Percentiles rank a stretch among this genome's conserved stretches.
Evolutionary conservation across 2,797 vertebrate genomes (phyloP).

Genomic region (Gila robusta): DNA sequence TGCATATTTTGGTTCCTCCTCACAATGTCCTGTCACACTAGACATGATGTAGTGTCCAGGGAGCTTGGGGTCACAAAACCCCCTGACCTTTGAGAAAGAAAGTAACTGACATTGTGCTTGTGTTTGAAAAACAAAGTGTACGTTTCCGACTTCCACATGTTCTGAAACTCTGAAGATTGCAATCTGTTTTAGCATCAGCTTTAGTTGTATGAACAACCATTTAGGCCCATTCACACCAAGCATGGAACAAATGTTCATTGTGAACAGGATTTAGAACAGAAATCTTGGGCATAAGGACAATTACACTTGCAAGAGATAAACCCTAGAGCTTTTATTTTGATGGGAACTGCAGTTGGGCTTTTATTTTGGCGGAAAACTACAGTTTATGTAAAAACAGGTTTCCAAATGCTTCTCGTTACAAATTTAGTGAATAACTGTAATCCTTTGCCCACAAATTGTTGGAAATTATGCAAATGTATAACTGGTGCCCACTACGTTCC

Average conservation of each 20-base stretch:
- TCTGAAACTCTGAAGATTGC: conserved; percentile 41
- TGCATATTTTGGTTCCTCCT: conserved; percentile 44
- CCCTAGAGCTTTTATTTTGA: background rate
- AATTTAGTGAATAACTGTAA: background rate
- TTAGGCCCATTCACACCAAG: background rate
- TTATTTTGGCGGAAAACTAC: background rate
- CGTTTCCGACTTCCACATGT: conserved; percentile 28
- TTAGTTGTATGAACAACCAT: conserved; percentile 6
- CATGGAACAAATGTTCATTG: background rate
- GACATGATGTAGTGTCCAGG: conserved; percentile 46
- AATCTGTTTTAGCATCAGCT: background rate
- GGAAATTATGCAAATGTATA: background rate
- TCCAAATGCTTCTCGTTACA: background rate
- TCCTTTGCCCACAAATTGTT: background rate
- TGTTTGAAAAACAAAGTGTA: conserved; percentile 11
- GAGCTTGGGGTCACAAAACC: conserved; percentile 34
- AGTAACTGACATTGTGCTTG: conserved; percentile 2
- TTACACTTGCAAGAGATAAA: background rate
- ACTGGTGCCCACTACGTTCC: background rate
- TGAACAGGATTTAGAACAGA: conserved; percentile 3
- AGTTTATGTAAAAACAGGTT: background rate
- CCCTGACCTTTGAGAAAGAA: conserved; percentile 33
- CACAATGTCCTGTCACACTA: conserved; percentile 47
- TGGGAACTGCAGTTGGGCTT: background rate
- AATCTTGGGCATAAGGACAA: background rate